These are phyloP conservation scores for Anolis carolinensis DNA, from an alignment of 2,113 vertebrate species.

Conservation along the genomic window DNA sequence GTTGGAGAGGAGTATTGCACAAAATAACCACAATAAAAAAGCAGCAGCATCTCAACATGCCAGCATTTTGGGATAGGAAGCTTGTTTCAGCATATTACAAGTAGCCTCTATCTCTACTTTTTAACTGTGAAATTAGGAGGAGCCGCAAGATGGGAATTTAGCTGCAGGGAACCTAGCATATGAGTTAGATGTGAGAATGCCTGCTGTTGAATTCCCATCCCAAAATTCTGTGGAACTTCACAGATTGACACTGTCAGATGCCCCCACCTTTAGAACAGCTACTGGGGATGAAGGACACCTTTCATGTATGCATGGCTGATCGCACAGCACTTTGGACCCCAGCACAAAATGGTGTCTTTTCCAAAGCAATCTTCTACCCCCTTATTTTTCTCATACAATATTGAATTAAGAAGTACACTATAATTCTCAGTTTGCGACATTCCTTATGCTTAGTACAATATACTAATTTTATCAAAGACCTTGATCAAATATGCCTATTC, in stretches of 20 bases:
- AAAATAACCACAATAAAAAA: too few species aligned
- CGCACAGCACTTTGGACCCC: background rate
- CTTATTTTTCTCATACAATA: too few species aligned
- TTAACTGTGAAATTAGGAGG: too few species aligned
- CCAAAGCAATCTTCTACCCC: background rate
- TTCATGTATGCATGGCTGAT: background rate
- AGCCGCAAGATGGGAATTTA: too few species aligned
- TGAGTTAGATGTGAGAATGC: background rate
- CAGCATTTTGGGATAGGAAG: background rate
- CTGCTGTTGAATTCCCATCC: background rate
- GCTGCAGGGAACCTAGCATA: too few species aligned
- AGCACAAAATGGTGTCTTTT: background rate
- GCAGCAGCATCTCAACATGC: background rate
- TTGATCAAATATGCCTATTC: too few species aligned
- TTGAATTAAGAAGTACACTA: too few species aligned
- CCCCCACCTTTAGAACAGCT: too few species aligned
- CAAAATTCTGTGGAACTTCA: background rate
- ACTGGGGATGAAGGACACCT: background rate
- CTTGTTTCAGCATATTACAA: background rate
- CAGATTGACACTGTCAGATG: background rate
- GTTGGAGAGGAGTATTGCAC: background rate
- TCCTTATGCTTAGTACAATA: too few species aligned
- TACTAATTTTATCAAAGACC: too few species aligned
- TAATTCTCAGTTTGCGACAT: too few species aligned
- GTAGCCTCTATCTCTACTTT: background rate